Evolutionary conservation across 2,113 vertebrate genomes (phyloP), one percentile per base, ranked within the genome.

Genomic region (Greenwoodochromis staneri): DNA sequence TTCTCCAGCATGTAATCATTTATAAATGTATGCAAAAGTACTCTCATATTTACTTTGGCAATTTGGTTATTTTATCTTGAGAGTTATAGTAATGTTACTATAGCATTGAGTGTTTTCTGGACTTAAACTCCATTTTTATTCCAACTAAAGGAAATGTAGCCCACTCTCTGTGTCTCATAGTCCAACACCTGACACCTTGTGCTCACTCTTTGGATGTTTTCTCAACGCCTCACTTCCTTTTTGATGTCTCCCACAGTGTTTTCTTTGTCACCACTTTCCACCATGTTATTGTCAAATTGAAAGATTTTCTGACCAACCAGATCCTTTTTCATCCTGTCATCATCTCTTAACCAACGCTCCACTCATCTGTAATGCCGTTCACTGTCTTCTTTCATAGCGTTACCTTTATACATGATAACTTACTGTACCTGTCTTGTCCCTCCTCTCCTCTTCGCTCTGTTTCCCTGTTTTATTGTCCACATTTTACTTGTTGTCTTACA

Each of bases 1-100:
- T 95, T 89, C 54, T 38, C 94, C 93, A 97, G 95, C 96, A 97
- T 97, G 96, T 95, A 93, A 92, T 88, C 92, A 91, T 96, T 92
- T 93, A 82, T 82, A 82, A 87, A 83, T 94, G 91, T 83, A 91
- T 95, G 94, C 92, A 93, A 88, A 92, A 92, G 87, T 81, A 89
- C 53, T 85, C 24, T 66, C 71, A 82, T 92, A 89, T 93, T 87
- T 80, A 94, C 88, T 89, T 89, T 90, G 45, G 81, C 57, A 82
- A 91, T 88, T 27, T 76, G 78, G 80, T 85, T 10, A 63, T 88
- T 82, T 84, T 85, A 78, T 61, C 42, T 61, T 81, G 73, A 66
- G 81, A 88, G 81, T 86, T 91, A 24, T 83, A 82, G 54, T 87
- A 78, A 90, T 86, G 73, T 82, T 80, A 51, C 73, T 54, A 34